Evolutionary conservation across 1,140 invertebrate genomes (phyloP).

Genomic region (Meloidogyne chitwoodi): DNA sequence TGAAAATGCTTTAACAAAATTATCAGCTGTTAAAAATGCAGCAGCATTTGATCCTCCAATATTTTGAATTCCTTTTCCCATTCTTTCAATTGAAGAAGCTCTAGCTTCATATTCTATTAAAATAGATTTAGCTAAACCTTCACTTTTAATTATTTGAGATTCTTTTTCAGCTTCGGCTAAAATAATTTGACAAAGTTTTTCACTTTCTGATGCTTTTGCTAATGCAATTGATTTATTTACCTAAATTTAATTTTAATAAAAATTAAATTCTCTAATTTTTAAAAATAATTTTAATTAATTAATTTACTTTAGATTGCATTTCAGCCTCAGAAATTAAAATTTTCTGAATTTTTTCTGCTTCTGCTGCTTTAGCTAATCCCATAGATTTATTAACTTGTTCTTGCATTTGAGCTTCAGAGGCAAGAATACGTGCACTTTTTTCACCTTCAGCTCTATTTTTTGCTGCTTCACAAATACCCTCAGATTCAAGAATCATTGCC

Average conservation of each 20-base stretch:
- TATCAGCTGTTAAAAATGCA: slow-evolving; percentile 32
- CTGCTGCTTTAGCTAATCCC: slow-evolving; percentile 15
- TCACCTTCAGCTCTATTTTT: slow-evolving; percentile 97
- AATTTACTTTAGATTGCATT: slow-evolving; percentile 5
- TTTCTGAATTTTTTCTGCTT: slow-evolving; percentile 8
- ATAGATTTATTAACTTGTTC: slow-evolving; percentile 62
- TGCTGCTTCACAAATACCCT: slow-evolving; percentile 77
- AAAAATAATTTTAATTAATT: neutral
- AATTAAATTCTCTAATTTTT: too few relatives aligned
- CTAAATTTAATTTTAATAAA: neutral
- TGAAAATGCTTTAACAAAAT: slow-evolving; percentile 39
- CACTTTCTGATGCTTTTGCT: slow-evolving; percentile 12
- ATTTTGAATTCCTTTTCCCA: slow-evolving; percentile 66
- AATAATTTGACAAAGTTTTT: neutral
- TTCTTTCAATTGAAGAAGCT: slow-evolving; percentile 71
- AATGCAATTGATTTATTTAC: slow-evolving; percentile 6
- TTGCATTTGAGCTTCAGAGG: slow-evolving; percentile 63
- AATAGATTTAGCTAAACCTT: slow-evolving; percentile 80
- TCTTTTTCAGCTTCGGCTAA: slow-evolving; percentile 60
- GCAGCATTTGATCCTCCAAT: slow-evolving; percentile 19
- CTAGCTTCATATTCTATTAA: slow-evolving; percentile 78
- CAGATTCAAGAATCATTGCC: slow-evolving; percentile 91
- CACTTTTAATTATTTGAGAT: slow-evolving; percentile 76
- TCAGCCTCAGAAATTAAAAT: slow-evolving; percentile 18
- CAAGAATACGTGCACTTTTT: slow-evolving; percentile 80